Percentiles rank a stretch among this genome's conserved stretches.
phyloP scores from a whole-genome alignment of 1,140 invertebrate species.

The Drosophila rufa region DNA sequence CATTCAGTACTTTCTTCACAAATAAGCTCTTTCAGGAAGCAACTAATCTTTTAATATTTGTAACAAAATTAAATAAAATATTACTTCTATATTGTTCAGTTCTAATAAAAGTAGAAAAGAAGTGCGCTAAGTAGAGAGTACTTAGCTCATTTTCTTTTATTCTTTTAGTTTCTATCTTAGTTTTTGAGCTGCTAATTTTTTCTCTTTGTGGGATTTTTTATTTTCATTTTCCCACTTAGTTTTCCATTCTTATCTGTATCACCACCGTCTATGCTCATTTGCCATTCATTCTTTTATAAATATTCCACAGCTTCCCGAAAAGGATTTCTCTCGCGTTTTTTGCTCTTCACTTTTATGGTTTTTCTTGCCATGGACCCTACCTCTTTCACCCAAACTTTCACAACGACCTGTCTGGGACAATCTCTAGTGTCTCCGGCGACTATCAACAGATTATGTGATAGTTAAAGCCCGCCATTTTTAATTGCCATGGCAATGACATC shows the following conservation, averaged over 20 bases:
- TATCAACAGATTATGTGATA: conserved; percentile 68
- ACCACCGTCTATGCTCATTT: conserved; percentile 30
- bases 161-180: background rate
- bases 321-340: conserved; percentile 26
- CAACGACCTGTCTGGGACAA: conserved; percentile 22
- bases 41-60: too few species aligned
- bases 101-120: too few species aligned
- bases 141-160: background rate
- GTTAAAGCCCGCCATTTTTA: conserved; percentile 73
- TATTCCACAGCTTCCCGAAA: conserved; percentile 34
- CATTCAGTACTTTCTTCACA: too few species aligned
- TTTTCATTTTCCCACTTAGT: conserved; percentile 28
- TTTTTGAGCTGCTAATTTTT: background rate
- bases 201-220: background rate
- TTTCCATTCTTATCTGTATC: conserved; percentile 29
- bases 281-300: conserved; percentile 46
- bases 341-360: conserved; percentile 38
- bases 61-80: too few species aligned
- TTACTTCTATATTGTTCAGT: too few species aligned
- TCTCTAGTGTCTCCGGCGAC: conserved; percentile 56
- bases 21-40: too few species aligned
- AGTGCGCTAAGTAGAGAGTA: too few species aligned
- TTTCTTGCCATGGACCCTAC: conserved; percentile 1
- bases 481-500: conserved; percentile 75
- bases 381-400: background rate